Conservation (phyloP, 1,140 invertebrate species). For the Hestina assimilis region DNA sequence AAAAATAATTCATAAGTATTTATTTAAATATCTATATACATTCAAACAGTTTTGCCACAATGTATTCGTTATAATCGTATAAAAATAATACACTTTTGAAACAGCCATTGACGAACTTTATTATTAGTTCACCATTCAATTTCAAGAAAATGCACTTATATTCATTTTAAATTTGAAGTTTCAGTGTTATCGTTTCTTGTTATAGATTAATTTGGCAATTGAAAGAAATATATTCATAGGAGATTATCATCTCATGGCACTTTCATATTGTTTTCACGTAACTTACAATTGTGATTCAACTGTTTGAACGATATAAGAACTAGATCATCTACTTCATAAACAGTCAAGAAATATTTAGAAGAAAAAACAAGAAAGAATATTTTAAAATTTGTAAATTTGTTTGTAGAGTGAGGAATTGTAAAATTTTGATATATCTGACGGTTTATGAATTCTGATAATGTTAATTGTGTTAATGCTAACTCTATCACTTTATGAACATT, state of each 20-base stretch:
- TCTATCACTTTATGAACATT: slow-evolving; percentile 73
- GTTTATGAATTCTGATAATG: slow-evolving; percentile 58
- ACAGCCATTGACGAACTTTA: too few species aligned
- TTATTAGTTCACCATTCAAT: too few species aligned
- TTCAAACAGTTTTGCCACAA: slow-evolving; percentile 31
- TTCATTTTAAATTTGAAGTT: too few species aligned
- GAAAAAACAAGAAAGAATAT: slow-evolving; percentile 9
- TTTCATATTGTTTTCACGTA: neutral
- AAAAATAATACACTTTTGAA: neutral
- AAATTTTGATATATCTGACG: slow-evolving; percentile 41
- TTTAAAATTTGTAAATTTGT: slow-evolving; percentile 18
- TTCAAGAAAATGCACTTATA: too few species aligned
- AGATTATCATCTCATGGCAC: neutral
- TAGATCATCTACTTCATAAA: slow-evolving; percentile 64
- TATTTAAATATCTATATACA: slow-evolving; percentile 25
- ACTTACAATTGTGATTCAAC: slow-evolving; percentile 36
- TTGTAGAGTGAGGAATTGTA: slow-evolving; percentile 15
- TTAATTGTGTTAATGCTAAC: slow-evolving; percentile 75
- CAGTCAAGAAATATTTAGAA: slow-evolving; percentile 40
- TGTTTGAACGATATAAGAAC: slow-evolving; percentile 42
- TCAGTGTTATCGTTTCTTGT: too few species aligned
- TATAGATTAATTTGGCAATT: too few species aligned
- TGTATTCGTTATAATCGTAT: neutral
- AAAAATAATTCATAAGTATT: slow-evolving; percentile 55
- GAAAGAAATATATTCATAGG: too few species aligned